Evolutionary conservation across 2,888 invertebrate genomes (phyloP), one percentile per base, ranked within the genome.

Genomic region (Saturnia pavonia): DNA sequence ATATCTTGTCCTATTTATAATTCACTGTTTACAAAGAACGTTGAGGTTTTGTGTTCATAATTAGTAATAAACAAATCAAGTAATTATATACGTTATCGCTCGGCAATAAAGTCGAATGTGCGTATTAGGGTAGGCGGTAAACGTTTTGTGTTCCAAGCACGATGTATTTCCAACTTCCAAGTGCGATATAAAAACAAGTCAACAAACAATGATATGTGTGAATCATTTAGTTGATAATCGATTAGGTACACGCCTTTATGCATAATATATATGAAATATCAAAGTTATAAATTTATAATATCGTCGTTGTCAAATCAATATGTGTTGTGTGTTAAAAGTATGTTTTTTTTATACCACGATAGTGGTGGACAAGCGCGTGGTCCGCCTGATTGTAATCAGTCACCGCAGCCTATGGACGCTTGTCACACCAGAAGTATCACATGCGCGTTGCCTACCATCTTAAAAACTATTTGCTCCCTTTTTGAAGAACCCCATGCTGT

Each of bases 61-160:
- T 43, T n/a, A 68, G 19, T 70, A 60, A 45, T 66, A 69, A 60
- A 69, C n/a, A 69, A 11, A 65, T 51, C 48, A 51, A 71, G 63
- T 40, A 22, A 69, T 68, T 69, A 75, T 68, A 16, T 69, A 71
- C 78, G 73, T 75, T 85, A 82, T 73, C 0, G 0, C 19, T 27
- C 8, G 54, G 25, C 0, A 25, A 67, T 83, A 82, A 73, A 76
- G 83, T 78, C 75, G 71, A 74, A 76, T 77, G 75, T 82, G 54
- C n/a, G 12, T 42, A n/a, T 43, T 27, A 1, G 57, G 68, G 70
- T 66, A 68, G 69, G 7, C 25, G n/a, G 70, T 72, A 68, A 70
- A 83, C 81, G 90, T 90, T 83, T 88, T 84, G 88, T 84, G 90
- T 90, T 90, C 79, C 90, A 76, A 89, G 80, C 67, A 73, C 72